These are phyloP conservation scores for Argya squamiceps DNA, from an alignment of 2,797 vertebrate genomes.

Conservation along the genomic window DNA sequence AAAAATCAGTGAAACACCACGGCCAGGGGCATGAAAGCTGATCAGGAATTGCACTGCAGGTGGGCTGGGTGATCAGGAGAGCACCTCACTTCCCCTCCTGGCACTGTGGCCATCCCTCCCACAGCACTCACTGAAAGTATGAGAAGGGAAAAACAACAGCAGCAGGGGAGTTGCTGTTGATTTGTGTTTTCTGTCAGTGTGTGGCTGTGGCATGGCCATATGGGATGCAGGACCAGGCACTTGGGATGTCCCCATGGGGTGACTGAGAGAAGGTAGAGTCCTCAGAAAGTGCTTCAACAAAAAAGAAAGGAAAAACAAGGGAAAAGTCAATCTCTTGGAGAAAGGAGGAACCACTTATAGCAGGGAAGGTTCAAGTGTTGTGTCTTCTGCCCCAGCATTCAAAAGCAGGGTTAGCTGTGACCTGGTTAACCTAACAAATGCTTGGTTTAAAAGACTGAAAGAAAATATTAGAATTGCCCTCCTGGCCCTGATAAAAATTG, in stretches of 20 bases:
- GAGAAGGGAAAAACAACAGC: not conserved
- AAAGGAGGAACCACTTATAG: not conserved
- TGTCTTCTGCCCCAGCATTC: not conserved
- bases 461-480: not conserved
- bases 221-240: not conserved
- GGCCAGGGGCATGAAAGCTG: not conserved
- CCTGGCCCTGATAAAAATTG: not conserved
- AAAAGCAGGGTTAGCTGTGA: not conserved
- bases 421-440: not conserved
- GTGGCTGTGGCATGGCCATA: not conserved
- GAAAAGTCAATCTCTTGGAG: not conserved
- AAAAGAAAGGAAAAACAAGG: not conserved
- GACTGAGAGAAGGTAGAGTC: not conserved
- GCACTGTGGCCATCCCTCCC: not conserved
- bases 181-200: not conserved
- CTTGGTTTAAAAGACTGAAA: not conserved
- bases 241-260: not conserved
- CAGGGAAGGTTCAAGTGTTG: not conserved
- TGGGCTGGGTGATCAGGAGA: not conserved
- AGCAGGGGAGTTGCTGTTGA: accelerated
- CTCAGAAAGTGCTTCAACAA: not conserved
- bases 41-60: not conserved
- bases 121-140: accelerated
- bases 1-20: not conserved
- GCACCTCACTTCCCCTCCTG: not conserved